Evolutionary conservation across 2,113 vertebrate genomes (phyloP).

Genomic region (Taurulus bubalis): DNA sequence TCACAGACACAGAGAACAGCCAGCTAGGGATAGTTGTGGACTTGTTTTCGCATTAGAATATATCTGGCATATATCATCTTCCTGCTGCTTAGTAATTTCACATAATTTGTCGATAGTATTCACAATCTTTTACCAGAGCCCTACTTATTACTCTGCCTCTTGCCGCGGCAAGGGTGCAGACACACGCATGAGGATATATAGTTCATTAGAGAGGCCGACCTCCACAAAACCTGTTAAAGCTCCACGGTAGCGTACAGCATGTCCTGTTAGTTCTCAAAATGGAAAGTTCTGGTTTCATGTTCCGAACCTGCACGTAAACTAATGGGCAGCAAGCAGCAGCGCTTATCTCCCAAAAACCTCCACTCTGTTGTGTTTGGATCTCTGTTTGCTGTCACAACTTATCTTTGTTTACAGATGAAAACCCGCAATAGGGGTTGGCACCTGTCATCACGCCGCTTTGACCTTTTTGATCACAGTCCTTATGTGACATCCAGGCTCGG

Average conservation of each 20-base stretch:
- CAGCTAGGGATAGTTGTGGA: background rate
- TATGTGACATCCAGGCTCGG: background rate
- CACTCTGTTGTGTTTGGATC: slow-evolving; percentile 24
- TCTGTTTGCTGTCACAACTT: slow-evolving; percentile 73
- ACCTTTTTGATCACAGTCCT: slow-evolving; percentile 59
- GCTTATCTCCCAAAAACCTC: slow-evolving; percentile 21
- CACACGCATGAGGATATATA: background rate
- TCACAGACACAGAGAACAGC: background rate
- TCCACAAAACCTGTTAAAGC: slow-evolving; percentile 24
- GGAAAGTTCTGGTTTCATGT: slow-evolving; percentile 65
- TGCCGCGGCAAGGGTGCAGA: background rate
- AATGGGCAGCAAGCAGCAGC: slow-evolving; percentile 11
- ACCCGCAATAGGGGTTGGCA: slow-evolving; percentile 31
- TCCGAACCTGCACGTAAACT: slow-evolving; percentile 36
- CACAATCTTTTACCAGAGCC: background rate
- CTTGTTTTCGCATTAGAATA: background rate
- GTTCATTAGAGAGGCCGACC: background rate
- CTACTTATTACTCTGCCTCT: background rate
- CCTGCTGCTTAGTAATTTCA: background rate
- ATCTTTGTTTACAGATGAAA: slow-evolving; percentile 65
- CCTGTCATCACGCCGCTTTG: slow-evolving; percentile 38
- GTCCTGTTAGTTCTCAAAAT: slow-evolving; percentile 35
- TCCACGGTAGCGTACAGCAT: background rate
- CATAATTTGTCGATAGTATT: slow-evolving; percentile 1
- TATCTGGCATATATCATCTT: background rate